Base-by-base conservation (phyloP, 64 coral and sea anemone genomes). In the Porites lutea region DNA sequence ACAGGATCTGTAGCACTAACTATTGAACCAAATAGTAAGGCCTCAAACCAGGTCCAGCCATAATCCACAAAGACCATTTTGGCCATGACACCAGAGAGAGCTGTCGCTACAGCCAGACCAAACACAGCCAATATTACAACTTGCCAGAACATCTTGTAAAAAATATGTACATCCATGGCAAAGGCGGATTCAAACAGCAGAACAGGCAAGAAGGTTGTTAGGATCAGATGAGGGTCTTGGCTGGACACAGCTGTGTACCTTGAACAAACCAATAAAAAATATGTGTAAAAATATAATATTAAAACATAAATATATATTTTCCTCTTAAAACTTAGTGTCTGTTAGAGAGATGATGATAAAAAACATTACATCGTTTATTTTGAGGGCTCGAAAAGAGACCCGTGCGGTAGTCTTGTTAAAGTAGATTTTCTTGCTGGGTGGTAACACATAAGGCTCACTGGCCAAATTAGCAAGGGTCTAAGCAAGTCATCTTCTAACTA, bases 81-180 rank as follows among this genome's bases (percentile, higher is more conserved):
- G 9, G 96, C 96, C 96, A 98, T 98, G 18, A 92, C 75, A 13
- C 96, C 96, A 70, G 93, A 82, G 3, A 98, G 52, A 13, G 77
- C 79, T 45, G 96, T 93, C 4, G 96, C 90, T 57, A 95, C 78
- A 62, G 94, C 90, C 52, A 98, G 86, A 68, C 96, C 93, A 78
- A 98, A 92, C 45, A 95, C 94, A 52, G 96, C 96, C 21, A 98
- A 59, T 75, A 95, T 82, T 10, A 98, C 87, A n/a, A 98, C 95
- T 79, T 98, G 96, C 49, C 93, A 98, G 76, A 98, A 98, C 87
- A 98, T 92, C 52, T 95, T 92, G 88, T 98, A 98, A 61, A 98
- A 98, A 4, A 95, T 98, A 63, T 98, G 96, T 8, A 98, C 96
- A 75, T 98, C 96, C 96, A 98, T 98, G 7, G 96, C 96, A 80